Evolutionary conservation across 2,888 invertebrate species (phyloP).

Genomic region (Napeogenes inachia): DNA sequence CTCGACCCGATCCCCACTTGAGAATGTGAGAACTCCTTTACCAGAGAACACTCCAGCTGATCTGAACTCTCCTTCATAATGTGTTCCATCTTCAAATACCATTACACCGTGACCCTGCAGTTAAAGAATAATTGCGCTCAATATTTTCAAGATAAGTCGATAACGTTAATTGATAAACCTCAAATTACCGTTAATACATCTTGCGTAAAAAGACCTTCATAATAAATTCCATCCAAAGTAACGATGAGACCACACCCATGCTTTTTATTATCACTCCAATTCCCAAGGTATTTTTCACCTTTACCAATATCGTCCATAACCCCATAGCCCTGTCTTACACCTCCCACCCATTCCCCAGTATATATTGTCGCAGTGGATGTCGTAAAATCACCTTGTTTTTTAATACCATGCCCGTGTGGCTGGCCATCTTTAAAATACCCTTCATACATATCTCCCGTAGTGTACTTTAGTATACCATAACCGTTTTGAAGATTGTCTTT

Average conservation of each 20-base stretch:
- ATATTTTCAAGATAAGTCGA: not conserved
- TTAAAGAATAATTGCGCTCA: not conserved
- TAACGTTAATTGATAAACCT: not conserved
- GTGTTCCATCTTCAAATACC: slow-evolving; percentile 91
- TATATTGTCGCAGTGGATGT: slow-evolving; percentile 86
- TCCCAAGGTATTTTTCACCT: slow-evolving; percentile 93
- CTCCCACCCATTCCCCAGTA: slow-evolving; percentile 91
- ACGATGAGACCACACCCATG: slow-evolving; percentile 92
- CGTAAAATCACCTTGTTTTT: slow-evolving; percentile 87
- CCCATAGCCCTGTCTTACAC: slow-evolving; percentile 90
- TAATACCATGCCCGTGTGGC: slow-evolving; percentile 90
- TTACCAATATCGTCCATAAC: slow-evolving; percentile 91
- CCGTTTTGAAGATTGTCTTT: slow-evolving; percentile 90
- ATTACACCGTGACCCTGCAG: slow-evolving; percentile 90
- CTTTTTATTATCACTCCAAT: slow-evolving; percentile 90
- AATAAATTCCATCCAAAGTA: slow-evolving; percentile 93
- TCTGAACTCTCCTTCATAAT: slow-evolving; percentile 92
- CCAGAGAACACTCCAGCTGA: slow-evolving; percentile 88
- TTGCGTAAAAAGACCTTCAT: slow-evolving; percentile 90
- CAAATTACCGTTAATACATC: slow-evolving; percentile 81
- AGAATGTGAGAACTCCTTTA: slow-evolving; percentile 87
- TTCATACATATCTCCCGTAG: slow-evolving; percentile 88
- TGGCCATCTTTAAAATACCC: slow-evolving; percentile 91
- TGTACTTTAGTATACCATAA: slow-evolving; percentile 84
- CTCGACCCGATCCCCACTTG: slow-evolving; percentile 86